Evolutionary conservation across 2,797 vertebrate genomes (phyloP), one percentile per base, ranked within the genome.

Genomic region (Dipus sagitta): DNA sequence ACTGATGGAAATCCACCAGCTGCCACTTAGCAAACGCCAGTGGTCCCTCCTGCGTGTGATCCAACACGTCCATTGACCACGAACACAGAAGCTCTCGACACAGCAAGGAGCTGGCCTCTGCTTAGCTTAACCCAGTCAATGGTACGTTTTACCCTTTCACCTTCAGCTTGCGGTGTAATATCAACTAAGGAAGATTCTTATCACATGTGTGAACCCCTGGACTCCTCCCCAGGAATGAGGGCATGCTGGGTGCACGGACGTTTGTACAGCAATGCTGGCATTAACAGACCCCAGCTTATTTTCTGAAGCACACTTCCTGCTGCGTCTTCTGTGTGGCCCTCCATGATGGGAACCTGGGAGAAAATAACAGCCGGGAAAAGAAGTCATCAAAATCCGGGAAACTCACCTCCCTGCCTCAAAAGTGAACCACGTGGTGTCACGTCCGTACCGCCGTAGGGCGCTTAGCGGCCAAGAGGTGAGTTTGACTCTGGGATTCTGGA

Each of bases 361-460:
- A 77, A 30, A 65, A 80, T 0, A 28, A 42, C 78, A 6, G 0
- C 5, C 0, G 6, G 47, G 8, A 6, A 23, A 62, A 47, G 26
- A n/a, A 23, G 21, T 28, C 8, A 34, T 68, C 8, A n/a, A 42
- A 83, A 64, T 4, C 15, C 34, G 14, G 0, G 21, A 24, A 12
- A 98, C 98, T 92, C 96, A 99, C 98, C 98, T 99, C 70, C 98
- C 98, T 12, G 98, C 98, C 98, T 99, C 98, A 96, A 99, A 99
- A 0, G 98, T 99, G 97, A 99, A 99, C 98, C 98, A 99, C 13
- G 98, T 98, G 1, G 98, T 97, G 96, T 98, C 98, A 38, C 98
- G 97, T 86, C 98, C 98, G 2, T 99, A 99, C 87, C 98, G 98
- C 88, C 98, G 98, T 64, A 99, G 98, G 93, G 98, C 98, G 47